phyloP scores from a whole-genome alignment of 2,797 vertebrate species.

The Manis pentadactyla region DNA sequence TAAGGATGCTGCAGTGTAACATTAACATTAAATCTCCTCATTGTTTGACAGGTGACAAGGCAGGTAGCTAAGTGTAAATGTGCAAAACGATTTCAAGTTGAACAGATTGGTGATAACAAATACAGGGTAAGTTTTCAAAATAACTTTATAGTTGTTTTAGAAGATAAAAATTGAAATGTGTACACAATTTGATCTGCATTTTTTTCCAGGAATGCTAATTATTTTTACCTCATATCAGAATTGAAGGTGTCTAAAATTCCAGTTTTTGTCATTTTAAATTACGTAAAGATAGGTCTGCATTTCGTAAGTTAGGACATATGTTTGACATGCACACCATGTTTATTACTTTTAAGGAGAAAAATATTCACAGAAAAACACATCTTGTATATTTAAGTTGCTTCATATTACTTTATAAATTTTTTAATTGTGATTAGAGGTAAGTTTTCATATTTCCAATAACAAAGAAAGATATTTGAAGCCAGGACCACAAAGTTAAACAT shows the following conservation, averaged over 20 bases:
- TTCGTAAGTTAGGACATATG: not conserved
- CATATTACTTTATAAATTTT: not conserved
- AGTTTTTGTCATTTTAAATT: not conserved
- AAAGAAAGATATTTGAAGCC: not conserved
- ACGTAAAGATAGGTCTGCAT: not conserved
- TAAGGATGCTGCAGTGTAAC: not conserved
- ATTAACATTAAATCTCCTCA: slow-evolving; percentile 48
- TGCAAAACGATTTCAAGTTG: slow-evolving; percentile 99
- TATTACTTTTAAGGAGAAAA: not conserved
- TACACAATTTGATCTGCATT: not conserved
- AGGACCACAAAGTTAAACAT: slow-evolving; percentile 6
- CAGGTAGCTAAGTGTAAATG: slow-evolving; percentile 99
- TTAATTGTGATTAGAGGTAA: slow-evolving; percentile 54
- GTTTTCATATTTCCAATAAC: slow-evolving; percentile 18
- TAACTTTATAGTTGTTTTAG: slow-evolving; percentile 6
- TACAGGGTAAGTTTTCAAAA: slow-evolving; percentile 93
- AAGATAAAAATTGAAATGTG: not conserved
- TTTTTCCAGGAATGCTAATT: slow-evolving; percentile 32
- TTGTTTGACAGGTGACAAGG: slow-evolving; percentile 94
- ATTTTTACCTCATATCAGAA: slow-evolving; percentile 19
- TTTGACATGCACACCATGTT: not conserved
- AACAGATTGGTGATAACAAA: slow-evolving; percentile 99
- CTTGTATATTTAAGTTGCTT: not conserved
- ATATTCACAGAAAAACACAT: slow-evolving; percentile 14
- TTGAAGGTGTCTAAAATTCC: not conserved